Evolutionary conservation across 2,797 vertebrate genomes (phyloP), one percentile per base, ranked within the genome.

Genomic region (Limosa lapponica): DNA sequence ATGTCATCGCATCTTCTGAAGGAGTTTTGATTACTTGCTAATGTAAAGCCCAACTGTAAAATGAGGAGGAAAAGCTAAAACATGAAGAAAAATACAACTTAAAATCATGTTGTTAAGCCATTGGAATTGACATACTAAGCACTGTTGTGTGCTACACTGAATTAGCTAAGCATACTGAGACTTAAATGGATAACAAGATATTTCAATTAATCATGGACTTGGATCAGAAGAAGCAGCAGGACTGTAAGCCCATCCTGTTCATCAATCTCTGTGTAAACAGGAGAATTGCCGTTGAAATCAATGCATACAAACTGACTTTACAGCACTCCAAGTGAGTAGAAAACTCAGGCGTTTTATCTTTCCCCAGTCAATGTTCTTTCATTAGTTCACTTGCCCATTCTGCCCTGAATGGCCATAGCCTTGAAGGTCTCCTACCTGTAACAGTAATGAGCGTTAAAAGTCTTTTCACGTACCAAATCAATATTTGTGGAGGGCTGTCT

Each of bases 131-230:
- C 59, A 28, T 57, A 51, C 16, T 65, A 64, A 78, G n/a, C 0
- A 0, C 30, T 43, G 34, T 77, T 77, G 62, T 80, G 71, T 90
- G 71, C 83, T 77, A 43, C 30, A 36, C 44, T 81, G 83, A 88
- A 79, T 89, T 90, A 92, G 13, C 69, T 89, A 71, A 72, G 49
- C 88, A 78, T 43, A 85, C 73, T 67, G 93, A 89, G 81, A 86
- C 66, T 86, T 91, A 84, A 83, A 95, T 57, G 52, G 86, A 93
- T 85, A 82, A 84, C 41, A 69, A 80, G 90, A 23, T 85, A 85
- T 82, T 94, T 94, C 83, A 90, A 69, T 94, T 96, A 82, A 94
- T 95, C 74, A 89, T 80, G 78, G 90, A 59, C 55, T 84, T 89
- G 66, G 81, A 96, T 92, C 88, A 85, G 74, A 90, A 93, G 83